Evolutionary conservation across 2,888 invertebrate genomes (phyloP).

Genomic region (Melipona beecheii): DNA sequence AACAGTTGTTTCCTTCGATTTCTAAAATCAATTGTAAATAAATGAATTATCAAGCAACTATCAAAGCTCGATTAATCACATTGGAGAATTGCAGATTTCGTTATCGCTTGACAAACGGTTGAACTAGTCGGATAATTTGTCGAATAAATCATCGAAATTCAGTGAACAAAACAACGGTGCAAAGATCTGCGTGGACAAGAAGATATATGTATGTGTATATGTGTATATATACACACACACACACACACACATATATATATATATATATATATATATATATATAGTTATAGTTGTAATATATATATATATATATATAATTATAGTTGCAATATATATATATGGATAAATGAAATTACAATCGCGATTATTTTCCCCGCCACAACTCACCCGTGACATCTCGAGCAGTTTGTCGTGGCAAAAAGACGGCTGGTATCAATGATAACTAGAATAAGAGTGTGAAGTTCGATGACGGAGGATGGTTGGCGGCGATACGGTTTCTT

Average conservation of each 20-base stretch:
- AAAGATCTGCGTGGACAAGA: neutral
- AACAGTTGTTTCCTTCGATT: neutral
- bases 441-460: constrained; percentile 13
- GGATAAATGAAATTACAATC: neutral
- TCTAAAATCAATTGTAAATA: neutral
- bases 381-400: constrained; percentile 74
- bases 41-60: neutral
- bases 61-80: neutral
- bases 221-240: too few species aligned
- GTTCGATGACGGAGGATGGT: constrained; percentile 42
- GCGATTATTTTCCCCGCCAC: constrained; percentile 5
- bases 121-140: neutral
- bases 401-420: constrained; percentile 3
- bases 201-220: too few species aligned
- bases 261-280: neutral
- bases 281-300: too few species aligned
- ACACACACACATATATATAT: too few species aligned
- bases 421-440: constrained; percentile 11
- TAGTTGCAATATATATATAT: neutral
- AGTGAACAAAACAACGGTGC: neutral
- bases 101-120: neutral
- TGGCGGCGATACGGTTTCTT: constrained; percentile 74
- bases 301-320: neutral
- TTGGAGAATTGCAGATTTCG: neutral
- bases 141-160: neutral